Conservation (phyloP, 2,888 invertebrate species). For the Doris montereyensis region DNA sequence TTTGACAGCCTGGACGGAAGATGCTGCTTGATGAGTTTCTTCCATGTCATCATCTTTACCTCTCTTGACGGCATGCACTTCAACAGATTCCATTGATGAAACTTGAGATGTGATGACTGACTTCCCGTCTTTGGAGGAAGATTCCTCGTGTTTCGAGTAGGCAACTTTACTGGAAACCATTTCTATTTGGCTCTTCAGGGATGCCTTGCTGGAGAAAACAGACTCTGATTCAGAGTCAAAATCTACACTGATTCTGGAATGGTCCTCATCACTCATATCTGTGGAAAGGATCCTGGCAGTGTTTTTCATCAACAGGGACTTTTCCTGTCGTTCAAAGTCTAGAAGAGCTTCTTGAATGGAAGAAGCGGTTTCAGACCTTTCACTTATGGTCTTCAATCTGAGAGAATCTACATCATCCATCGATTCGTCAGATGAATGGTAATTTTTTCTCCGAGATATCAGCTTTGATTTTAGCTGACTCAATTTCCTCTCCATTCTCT, state of each 20-base stretch:
- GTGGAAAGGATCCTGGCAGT: constrained; percentile 29
- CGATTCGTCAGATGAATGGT: constrained; percentile 34
- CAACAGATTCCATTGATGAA: neutral
- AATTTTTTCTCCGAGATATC: constrained; percentile 7
- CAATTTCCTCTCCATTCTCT: neutral
- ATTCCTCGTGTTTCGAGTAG: neutral
- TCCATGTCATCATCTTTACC: too few species aligned
- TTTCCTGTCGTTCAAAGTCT: neutral
- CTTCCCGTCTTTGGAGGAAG: neutral
- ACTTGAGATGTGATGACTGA: neutral
- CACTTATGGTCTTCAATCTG: constrained; percentile 23
- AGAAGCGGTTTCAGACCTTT: constrained; percentile 28
- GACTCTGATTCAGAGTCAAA: neutral
- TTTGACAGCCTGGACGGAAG: neutral
- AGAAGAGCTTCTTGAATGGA: constrained; percentile 7
- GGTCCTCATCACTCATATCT: neutral
- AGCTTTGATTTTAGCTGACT: neutral
- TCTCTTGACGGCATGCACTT: too few species aligned
- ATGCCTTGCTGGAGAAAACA: neutral
- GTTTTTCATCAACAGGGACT: constrained; percentile 36
- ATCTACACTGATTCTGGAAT: too few species aligned
- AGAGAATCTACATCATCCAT: constrained; percentile 28
- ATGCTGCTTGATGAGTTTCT: too few species aligned
- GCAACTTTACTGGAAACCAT: neutral
- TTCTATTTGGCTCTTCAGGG: neutral